phyloP scores from a whole-genome alignment of 2,888 invertebrate species.

The Apoda limacodes region DNA sequence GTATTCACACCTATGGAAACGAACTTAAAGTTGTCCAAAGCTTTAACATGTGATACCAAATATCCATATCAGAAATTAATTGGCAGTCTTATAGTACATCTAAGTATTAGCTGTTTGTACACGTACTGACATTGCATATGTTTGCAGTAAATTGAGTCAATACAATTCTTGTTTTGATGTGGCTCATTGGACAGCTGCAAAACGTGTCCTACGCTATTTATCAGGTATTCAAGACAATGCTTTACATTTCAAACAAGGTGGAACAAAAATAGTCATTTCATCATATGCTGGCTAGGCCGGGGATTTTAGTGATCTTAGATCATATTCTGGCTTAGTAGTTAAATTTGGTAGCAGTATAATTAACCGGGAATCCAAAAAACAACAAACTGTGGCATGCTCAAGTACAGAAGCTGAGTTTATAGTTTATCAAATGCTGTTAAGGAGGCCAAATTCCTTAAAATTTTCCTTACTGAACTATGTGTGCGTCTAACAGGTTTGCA shows the following conservation, averaged over 20 bases:
- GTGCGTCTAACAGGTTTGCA: too few species aligned
- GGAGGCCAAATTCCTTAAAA: not conserved
- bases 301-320: constrained; percentile 10
- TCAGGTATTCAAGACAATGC: constrained; percentile 13
- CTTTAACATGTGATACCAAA: constrained; percentile 3
- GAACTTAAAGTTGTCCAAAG: constrained; percentile 13
- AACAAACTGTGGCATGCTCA: constrained; percentile 2
- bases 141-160: constrained; percentile 17
- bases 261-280: constrained; percentile 14
- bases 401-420: constrained; percentile 1
- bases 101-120: constrained; percentile 15
- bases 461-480: too few species aligned
- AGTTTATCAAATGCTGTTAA: constrained; percentile 5
- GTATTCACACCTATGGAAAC: constrained; percentile 21
- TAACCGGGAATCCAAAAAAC: constrained; percentile 13
- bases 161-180: constrained; percentile 17
- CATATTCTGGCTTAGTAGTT: constrained; percentile 19
- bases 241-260: constrained; percentile 15
- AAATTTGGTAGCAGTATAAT: constrained; percentile 13
- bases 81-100: constrained; percentile 18
- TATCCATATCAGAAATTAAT: constrained; percentile 13
- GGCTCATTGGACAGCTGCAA: constrained; percentile 17
- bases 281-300: constrained; percentile 20
- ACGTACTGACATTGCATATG: constrained; percentile 18
- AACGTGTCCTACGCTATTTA: constrained; percentile 15